Evolutionary conservation across 2,113 vertebrate species (phyloP), one percentile per base, ranked within the genome.

Genomic region (Ovis canadensis): DNA sequence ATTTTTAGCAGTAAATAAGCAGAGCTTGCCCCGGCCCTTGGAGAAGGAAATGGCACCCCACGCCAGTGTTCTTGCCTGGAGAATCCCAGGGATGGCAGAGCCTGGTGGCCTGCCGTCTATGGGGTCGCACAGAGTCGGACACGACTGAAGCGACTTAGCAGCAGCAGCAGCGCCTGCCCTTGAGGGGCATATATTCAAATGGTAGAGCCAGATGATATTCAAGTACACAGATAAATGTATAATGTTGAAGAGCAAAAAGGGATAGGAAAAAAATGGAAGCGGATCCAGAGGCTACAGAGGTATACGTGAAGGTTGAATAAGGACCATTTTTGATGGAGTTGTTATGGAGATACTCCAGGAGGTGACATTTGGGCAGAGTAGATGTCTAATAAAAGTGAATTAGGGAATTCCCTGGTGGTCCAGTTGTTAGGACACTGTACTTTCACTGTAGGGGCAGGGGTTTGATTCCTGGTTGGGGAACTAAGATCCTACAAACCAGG

Each of bases 151-250:
- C 4, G 4, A 12, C 57, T 27, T 27, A 59, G 57, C 57, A 54
- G 52, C 52, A 54, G 23, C 57, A 27, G 57, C 57, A 59, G 3
- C 14, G 27, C 45, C 36, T 25, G 67, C 52, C 15, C 87, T 64
- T 77, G 8, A 48, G 54, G 17, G 19, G 8, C 31, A 6, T 27
- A 4, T 64, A 23, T 77, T 87, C 88, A n/a, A 7, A 59, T 31
- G 50, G 17, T 21, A 78, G 45, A 45, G 43, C 60, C 5, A 36
- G 60, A 25, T 48, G 16, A 40, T 62, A 54, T 14, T 21, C 19
- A 43, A 16, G 33, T 0, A 7, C 19, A 43, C 16, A 40, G 12
- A 78, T 48, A 50, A 52, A 60, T 55, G 0, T 0, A 6, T 2
- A 36, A 23, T 33, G 43, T 54, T 7, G 7, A 33, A 23, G 31